Percentiles rank a stretch among this genome's conserved stretches.
Evolutionary conservation across 2,113 vertebrate genomes (phyloP).

Genomic region (Alligator mississippiensis): DNA sequence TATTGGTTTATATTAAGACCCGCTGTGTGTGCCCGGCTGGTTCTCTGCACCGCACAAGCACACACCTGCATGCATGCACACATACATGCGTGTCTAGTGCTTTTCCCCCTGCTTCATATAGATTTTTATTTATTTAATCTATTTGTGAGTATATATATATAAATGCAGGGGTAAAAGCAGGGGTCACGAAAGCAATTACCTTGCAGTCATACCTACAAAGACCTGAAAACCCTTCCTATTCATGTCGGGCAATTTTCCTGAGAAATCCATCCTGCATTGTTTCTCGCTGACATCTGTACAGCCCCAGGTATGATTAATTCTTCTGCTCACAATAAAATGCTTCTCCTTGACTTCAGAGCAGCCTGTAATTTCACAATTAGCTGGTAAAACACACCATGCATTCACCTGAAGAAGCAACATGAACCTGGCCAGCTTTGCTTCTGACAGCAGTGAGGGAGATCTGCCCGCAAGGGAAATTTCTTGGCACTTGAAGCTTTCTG

Average conservation of each 20-base stretch:
- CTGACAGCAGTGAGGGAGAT: constrained; percentile 54
- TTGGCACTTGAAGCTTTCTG: constrained; percentile 46
- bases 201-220: constrained; percentile 51
- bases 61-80: background rate
- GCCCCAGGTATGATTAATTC: constrained; percentile 75
- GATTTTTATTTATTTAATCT: no score
- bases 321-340: constrained; percentile 68
- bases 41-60: background rate
- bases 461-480: constrained; percentile 49
- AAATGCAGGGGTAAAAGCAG: background rate
- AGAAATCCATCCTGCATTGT: constrained; percentile 70
- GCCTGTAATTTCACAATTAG: constrained; percentile 70
- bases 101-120: no score
- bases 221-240: constrained; percentile 43
- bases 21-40: background rate
- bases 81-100: background rate
- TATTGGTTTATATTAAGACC: background rate
- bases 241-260: constrained; percentile 56
- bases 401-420: constrained; percentile 61
- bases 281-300: constrained; percentile 69
- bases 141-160: background rate
- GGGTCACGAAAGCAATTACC: constrained; percentile 36
- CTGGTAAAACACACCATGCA: constrained; percentile 46
- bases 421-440: constrained; percentile 33
- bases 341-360: constrained; percentile 65